These are phyloP conservation scores for Labeo catla DNA, from an alignment of 2,113 vertebrate genomes.

Conservation along the genomic window DNA sequence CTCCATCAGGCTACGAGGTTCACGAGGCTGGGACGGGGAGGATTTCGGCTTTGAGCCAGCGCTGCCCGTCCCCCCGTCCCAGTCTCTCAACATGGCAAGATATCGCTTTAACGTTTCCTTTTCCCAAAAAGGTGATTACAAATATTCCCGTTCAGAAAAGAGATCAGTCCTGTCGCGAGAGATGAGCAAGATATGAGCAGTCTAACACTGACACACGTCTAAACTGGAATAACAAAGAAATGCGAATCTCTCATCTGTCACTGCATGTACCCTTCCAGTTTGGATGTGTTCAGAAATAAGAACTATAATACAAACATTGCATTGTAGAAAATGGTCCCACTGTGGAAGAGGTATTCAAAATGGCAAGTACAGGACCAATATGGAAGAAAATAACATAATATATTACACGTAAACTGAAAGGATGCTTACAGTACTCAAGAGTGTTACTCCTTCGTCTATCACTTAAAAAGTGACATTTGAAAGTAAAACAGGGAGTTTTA, in stretches of 20 bases:
- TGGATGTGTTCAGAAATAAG: slow-evolving; percentile 12
- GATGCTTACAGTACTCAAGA: slow-evolving; percentile 14
- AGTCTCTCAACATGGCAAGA: slow-evolving; percentile 50
- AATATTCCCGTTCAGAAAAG: slow-evolving; percentile 39
- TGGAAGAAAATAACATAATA: slow-evolving; percentile 7
- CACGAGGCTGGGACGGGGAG: slow-evolving; percentile 33
- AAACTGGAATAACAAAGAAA: neutral
- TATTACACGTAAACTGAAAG: slow-evolving; percentile 23
- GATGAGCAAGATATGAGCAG: slow-evolving; percentile 28
- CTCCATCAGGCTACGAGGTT: slow-evolving; percentile 45
- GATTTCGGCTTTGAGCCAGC: neutral
- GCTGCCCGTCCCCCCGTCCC: slow-evolving; percentile 25
- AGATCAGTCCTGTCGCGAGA: slow-evolving; percentile 5
- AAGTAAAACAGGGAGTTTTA: neutral
- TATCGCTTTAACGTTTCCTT: slow-evolving; percentile 29
- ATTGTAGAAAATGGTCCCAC: slow-evolving; percentile 53
- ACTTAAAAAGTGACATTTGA: neutral
- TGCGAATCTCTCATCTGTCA: slow-evolving; percentile 5
- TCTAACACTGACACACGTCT: neutral
- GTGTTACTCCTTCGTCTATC: neutral
- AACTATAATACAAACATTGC: slow-evolving; percentile 20
- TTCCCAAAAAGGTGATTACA: slow-evolving; percentile 40
- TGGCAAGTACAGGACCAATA: slow-evolving; percentile 43
- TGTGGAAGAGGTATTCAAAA: slow-evolving; percentile 49
- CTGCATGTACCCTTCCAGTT: slow-evolving; percentile 23